phyloP scores from a whole-genome alignment of 2,888 invertebrate species.

The Nomada ruficornis region DNA sequence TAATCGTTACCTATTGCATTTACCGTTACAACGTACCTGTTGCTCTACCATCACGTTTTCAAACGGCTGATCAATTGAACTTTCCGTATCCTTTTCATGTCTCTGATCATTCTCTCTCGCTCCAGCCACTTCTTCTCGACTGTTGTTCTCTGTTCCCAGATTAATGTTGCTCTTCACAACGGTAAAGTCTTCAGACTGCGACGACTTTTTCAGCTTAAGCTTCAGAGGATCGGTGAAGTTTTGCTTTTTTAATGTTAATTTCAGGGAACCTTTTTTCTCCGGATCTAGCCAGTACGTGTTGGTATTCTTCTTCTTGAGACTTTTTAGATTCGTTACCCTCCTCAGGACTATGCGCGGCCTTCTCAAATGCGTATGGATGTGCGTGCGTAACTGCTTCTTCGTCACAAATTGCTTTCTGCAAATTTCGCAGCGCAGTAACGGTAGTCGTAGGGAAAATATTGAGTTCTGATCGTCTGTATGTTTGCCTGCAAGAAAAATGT shows the following conservation, averaged over 20 bases:
- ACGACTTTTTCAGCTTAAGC: constrained; percentile 79
- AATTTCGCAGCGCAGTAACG: constrained; percentile 77
- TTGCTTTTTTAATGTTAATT: constrained; percentile 80
- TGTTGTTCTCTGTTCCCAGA: constrained; percentile 62
- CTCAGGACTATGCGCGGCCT: constrained; percentile 79
- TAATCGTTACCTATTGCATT: too few species aligned
- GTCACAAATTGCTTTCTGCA: constrained; percentile 77
- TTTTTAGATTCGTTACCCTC: constrained; percentile 76
- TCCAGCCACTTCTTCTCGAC: constrained; percentile 77
- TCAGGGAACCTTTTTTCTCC: constrained; percentile 79
- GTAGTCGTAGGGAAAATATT: constrained; percentile 38
- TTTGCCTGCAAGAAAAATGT: constrained; percentile 71
- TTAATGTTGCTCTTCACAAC: constrained; percentile 78
- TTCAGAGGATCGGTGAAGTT: constrained; percentile 75
- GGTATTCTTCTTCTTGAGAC: constrained; percentile 67
- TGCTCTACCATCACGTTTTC: constrained; percentile 82
- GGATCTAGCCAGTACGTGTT: constrained; percentile 79
- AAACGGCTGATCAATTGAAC: constrained; percentile 74
- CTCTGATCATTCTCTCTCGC: constrained; percentile 77
- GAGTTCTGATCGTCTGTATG: constrained; percentile 63
- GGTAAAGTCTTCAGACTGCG: constrained; percentile 77
- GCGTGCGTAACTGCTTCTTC: constrained; percentile 78
- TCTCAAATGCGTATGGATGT: constrained; percentile 78
- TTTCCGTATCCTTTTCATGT: constrained; percentile 75
- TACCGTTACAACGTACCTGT: constrained; percentile 69